These are phyloP conservation scores for Rynchops niger DNA, from an alignment of 2,113 vertebrate genomes.

Conservation along the genomic window DNA sequence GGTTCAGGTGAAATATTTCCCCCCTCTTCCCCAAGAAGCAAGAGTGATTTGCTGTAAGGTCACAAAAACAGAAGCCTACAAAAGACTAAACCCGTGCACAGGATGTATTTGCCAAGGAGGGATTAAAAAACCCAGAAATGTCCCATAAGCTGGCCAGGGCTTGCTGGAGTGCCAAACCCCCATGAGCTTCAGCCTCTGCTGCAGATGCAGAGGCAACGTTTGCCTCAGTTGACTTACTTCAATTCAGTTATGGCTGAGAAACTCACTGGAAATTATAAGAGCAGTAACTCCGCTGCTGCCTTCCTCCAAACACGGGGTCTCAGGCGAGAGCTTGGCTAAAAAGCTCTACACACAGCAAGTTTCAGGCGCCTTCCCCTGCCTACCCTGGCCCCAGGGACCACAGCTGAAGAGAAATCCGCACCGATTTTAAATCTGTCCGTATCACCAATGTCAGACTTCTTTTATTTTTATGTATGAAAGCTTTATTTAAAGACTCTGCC, in stretches of 20 bases:
- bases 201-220: not conserved
- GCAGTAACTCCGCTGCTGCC: not conserved
- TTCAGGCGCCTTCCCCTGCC: not conserved
- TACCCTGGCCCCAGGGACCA: not conserved
- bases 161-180: not conserved
- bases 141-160: not conserved
- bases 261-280: not conserved
- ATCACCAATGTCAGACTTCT: not conserved
- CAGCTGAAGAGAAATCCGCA: not conserved
- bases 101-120: not conserved
- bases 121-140: not conserved
- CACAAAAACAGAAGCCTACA: not conserved
- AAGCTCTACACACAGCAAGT: accelerated
- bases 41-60: not conserved
- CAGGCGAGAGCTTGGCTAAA: not conserved
- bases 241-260: not conserved
- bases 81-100: not conserved
- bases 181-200: not conserved
- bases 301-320: not conserved
- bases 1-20: not conserved
- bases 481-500: not conserved
- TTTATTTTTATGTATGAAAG: not conserved
- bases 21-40: not conserved
- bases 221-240: not conserved
- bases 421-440: not conserved